Evolutionary conservation across 2,113 vertebrate genomes (phyloP).

Genomic region (Caloenas nicobarica): DNA sequence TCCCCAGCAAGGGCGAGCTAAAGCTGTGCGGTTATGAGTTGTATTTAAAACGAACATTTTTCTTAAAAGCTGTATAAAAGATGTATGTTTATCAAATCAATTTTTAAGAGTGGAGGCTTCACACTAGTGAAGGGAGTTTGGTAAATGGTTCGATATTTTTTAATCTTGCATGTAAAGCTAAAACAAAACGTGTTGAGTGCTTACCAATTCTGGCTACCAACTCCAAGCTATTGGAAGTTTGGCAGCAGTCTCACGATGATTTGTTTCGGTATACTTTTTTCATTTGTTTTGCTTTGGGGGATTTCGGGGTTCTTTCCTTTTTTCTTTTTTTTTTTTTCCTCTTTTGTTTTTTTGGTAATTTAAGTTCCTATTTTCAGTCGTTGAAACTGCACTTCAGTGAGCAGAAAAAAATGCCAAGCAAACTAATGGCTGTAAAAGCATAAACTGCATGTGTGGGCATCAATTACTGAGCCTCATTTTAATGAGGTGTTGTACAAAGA

Average conservation of each 20-base stretch:
- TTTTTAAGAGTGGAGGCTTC: conserved; percentile 86
- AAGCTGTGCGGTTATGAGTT: conserved; percentile 75
- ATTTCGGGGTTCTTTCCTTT: neutral
- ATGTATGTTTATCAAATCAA: conserved; percentile 88
- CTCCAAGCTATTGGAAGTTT: conserved; percentile 81
- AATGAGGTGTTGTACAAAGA: conserved; percentile 95
- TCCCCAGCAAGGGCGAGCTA: conserved; percentile 66
- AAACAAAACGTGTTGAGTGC: conserved; percentile 82
- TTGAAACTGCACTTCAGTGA: conserved; percentile 86
- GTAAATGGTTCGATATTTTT: conserved; percentile 79
- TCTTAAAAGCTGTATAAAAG: conserved; percentile 80
- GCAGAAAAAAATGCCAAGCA: conserved; percentile 84
- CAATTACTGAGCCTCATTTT: conserved; percentile 89
- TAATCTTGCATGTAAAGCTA: conserved; percentile 89
- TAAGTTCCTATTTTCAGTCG: conserved; percentile 66
- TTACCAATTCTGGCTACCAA: conserved; percentile 86
- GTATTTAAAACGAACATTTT: conserved; percentile 80
- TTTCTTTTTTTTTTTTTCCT: neutral
- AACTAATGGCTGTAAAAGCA: conserved; percentile 89
- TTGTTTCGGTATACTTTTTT: conserved; percentile 3
- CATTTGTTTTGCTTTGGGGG: conserved; percentile 13
- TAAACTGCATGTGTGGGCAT: conserved; percentile 96
- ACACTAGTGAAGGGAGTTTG: conserved; percentile 75
- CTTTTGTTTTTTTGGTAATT: conserved; percentile 20
- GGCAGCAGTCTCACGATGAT: conserved; percentile 79